phyloP scores from a whole-genome alignment of 2,113 vertebrate genomes.

The Prunella fulvescens region DNA sequence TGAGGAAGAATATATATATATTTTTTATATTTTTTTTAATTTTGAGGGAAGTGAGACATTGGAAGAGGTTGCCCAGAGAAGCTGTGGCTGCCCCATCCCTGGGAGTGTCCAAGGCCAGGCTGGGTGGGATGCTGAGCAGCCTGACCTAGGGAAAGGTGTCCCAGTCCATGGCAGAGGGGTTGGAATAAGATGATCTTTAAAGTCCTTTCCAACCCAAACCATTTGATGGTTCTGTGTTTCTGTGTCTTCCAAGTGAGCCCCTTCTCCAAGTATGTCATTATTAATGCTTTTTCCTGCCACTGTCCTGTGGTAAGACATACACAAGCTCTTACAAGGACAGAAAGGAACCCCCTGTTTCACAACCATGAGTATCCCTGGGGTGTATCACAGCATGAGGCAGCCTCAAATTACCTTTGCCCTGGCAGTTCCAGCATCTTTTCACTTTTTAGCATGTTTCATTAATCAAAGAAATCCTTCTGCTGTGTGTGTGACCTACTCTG shows the following conservation, averaged over 20 bases:
- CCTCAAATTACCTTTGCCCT: background rate
- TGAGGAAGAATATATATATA: background rate
- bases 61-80: background rate
- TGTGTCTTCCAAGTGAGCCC: background rate
- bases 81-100: background rate
- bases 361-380: accelerated
- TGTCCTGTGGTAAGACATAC: background rate
- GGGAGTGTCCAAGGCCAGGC: background rate
- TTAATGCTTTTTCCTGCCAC: background rate
- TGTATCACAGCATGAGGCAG: accelerated
- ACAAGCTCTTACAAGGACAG: background rate
- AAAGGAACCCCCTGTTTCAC: background rate
- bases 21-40: too few species aligned
- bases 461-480: background rate
- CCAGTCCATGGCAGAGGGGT: background rate
- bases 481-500: background rate
- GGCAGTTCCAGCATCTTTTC: background rate
- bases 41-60: background rate
- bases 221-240: background rate
- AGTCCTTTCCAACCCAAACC: background rate
- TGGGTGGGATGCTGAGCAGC: background rate
- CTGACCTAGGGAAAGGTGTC: background rate
- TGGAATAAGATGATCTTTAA: background rate
- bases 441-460: background rate
- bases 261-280: background rate